These are phyloP conservation scores for Cotesia vestalis DNA, from an alignment of 1,140 invertebrate species.

Conservation along the genomic window DNA sequence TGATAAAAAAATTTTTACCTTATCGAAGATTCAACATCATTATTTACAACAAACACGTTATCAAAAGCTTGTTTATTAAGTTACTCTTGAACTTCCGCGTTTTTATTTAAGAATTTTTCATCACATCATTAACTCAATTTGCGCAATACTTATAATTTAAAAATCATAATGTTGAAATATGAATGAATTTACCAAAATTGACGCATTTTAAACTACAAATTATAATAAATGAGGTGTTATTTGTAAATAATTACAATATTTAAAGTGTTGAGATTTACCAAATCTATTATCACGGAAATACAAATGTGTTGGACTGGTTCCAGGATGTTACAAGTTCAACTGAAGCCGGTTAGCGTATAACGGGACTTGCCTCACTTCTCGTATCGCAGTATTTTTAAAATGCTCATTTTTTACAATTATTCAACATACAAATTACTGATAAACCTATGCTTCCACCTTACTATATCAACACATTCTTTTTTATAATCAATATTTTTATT, in stretches of 20 bases:
- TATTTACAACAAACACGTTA: too few species aligned
- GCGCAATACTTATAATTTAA: too few species aligned
- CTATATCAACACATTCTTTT: neutral
- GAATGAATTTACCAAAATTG: too few species aligned
- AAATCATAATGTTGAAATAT: too few species aligned
- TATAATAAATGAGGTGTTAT: neutral
- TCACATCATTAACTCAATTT: too few species aligned
- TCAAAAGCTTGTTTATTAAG: too few species aligned
- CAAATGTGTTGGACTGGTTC: slow-evolving; percentile 25
- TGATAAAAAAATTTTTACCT: too few species aligned
- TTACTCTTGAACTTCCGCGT: too few species aligned
- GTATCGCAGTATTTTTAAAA: slow-evolving; percentile 15
- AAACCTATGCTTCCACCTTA: neutral
- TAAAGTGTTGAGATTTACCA: neutral
- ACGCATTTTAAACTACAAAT: too few species aligned
- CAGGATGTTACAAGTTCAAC: slow-evolving; percentile 22
- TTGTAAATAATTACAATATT: neutral
- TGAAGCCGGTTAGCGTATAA: slow-evolving; percentile 22
- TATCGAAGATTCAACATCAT: too few species aligned
- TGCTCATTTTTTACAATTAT: neutral
- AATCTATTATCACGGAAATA: neutral
- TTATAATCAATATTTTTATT: neutral
- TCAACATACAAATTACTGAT: neutral
- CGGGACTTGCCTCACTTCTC: slow-evolving; percentile 21
- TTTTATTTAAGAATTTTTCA: too few species aligned